Base-by-base conservation (phyloP, 2,888 invertebrate species). In the Synergus umbraculus region DNA sequence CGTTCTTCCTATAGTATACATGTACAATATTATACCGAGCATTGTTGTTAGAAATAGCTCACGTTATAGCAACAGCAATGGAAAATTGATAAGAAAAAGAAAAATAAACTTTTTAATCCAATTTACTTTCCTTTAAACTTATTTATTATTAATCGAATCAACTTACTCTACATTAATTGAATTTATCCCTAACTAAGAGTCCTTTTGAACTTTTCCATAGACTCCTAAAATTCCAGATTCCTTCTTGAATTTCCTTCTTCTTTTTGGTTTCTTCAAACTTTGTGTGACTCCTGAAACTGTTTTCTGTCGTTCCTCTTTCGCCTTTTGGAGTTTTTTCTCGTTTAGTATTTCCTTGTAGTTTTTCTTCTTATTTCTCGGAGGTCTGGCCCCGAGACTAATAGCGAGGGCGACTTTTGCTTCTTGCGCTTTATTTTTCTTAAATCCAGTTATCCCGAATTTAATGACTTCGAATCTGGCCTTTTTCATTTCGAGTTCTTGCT, bases 331-430 rank as follows among this genome's bases (percentile, higher is more conserved):
- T 84, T 94, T 95, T 76, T 93, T 94, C 86, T 95, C 94, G 81
- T 93, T 92, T 89, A 95, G 93, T 29, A 97, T 90, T 69, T 94
- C 94, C 91, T 97, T 97, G 88, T 97, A 97, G 91, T 97, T 97
- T 76, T 94, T 92, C 12, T 65, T 81, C 77, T 94, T 93, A 46
- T 94, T 95, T 90, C 95, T 96, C 0, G 95, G 95, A 4, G 97
- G 96, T 92, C 96, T 96, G 0, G 97, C 97, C 76, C 98, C 98
- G 89, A 98, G 94, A 91, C 96, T 96, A 49, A 98, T 94, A 0
- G 97, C 95, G 18, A 96, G 92, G 5, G 95, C 95, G 65, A 96
- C 94, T 93, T 96, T 96, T n/a, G 97, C 97, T 90, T 96, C 95
- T 86, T 95, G 94, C 87, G 96, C 96, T 88, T 96, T 95, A 12